A percentile compares a stretch with the other conserved stretches of the same genome.
Conservation (phyloP, 2,888 invertebrate genomes). For the Cheiracanthium punctorium region DNA sequence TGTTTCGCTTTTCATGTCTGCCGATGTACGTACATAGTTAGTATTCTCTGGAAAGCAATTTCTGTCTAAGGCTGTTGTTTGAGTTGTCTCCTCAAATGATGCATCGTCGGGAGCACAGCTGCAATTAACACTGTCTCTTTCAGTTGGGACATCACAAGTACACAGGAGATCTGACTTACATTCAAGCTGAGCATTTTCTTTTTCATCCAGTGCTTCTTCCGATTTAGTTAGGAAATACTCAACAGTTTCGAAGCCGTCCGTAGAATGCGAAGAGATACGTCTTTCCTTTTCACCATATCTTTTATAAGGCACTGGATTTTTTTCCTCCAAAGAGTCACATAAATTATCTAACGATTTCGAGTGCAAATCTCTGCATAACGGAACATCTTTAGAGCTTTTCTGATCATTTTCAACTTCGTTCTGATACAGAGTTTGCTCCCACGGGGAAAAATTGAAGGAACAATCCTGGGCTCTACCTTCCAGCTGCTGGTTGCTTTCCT, state of each 20-base stretch:
- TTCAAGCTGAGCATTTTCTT: not conserved
- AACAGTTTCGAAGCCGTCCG: not conserved
- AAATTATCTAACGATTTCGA: constrained; percentile 57
- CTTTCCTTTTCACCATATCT: not conserved
- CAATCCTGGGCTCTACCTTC: not conserved
- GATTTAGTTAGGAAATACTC: not conserved
- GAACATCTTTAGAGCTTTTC: not conserved
- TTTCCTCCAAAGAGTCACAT: constrained; percentile 22
- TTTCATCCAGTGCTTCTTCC: not conserved
- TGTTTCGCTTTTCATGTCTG: not conserved
- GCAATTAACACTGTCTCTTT: not conserved
- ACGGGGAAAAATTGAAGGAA: constrained; percentile 42
- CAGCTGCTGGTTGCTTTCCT: no score
- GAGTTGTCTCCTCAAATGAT: no score
- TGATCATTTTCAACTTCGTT: not conserved
- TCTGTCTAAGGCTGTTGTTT: no score
- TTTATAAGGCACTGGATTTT: not conserved
- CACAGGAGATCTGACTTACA: not conserved
- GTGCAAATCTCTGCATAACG: not conserved
- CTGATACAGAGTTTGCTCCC: constrained; percentile 52
- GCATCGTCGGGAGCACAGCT: no score
- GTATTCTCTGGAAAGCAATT: no score
- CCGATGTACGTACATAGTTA: not conserved
- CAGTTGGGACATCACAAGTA: not conserved
- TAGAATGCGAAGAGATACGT: not conserved